Evolutionary conservation across 2,888 invertebrate species (phyloP).

Genomic region (Mimas tiliae): DNA sequence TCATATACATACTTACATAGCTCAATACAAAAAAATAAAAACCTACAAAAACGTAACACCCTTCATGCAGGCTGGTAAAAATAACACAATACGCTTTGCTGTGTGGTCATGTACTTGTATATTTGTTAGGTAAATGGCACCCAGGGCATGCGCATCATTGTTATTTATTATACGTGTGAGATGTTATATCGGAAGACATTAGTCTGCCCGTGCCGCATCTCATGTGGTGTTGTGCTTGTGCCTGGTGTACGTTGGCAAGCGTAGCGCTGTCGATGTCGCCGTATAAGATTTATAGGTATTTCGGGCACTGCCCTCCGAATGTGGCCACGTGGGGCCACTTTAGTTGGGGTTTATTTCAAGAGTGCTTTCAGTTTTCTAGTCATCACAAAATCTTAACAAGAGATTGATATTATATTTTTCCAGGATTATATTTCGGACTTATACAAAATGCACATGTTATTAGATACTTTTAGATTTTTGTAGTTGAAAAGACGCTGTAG

Average conservation of each 20-base stretch:
- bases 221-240: conserved; percentile 55
- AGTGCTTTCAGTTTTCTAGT: conserved; percentile 43
- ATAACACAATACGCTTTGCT: too few relatives aligned
- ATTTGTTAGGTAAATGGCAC: too few relatives aligned
- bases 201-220: conserved; percentile 52
- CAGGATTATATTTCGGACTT: too few relatives aligned
- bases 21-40: neutral
- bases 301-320: conserved; percentile 50
- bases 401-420: neutral
- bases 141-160: too few relatives aligned
- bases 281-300: conserved; percentile 60
- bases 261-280: conserved; percentile 61
- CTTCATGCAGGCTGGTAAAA: too few relatives aligned
- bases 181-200: conserved; percentile 61
- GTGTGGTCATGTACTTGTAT: too few relatives aligned
- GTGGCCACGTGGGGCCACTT: conserved; percentile 32
- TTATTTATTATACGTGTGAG: conserved; percentile 41
- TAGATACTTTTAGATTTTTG: too few relatives aligned
- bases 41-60: neutral
- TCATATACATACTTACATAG: neutral
- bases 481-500: too few relatives aligned
- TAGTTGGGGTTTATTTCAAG: conserved; percentile 51
- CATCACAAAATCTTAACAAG: conserved; percentile 34
- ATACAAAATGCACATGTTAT: too few relatives aligned
- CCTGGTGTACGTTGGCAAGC: conserved; percentile 57